Evolutionary conservation across 2,797 vertebrate species (phyloP), one percentile per base, ranked within the genome.

Genomic region (Selene dorsalis): DNA sequence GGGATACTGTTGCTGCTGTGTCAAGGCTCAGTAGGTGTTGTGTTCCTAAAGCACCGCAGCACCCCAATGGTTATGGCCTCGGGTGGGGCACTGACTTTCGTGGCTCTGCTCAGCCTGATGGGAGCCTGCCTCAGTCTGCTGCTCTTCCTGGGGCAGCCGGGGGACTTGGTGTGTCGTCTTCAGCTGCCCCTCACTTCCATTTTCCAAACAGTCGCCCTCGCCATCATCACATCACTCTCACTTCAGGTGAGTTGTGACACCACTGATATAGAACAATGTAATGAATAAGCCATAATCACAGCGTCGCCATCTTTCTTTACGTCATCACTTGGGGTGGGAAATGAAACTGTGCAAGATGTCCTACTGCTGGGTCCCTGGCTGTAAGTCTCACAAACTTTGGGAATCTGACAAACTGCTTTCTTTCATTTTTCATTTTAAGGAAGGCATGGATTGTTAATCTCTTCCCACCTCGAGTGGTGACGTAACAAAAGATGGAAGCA

Each of bases 91-190:
- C 73, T 93, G 77, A 86, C 86, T 82, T 91, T 92, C 69, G 68
- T 96, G 0, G 88, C 90, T 56, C 83, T 99, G 80, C 38, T 93
- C 0, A 69, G 91, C 6, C 93, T 98, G 71, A 67, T 60, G 41
- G 93, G 94, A 71, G 88, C 92, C 70, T 94, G 93, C 62, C 77
- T 95, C 50, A 94, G 96, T 22, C 84, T 93, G 57, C 73, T 95
- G 18, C 93, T 98, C 55, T 94, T 95, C 39, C 80, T 97, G 0
- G 96, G 96, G 6, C 76, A 74, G 78, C 97, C 96, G 0, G 73
- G 80, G 0, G 26, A 92, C 0, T 0, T 39, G 6, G 75, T 91
- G 20, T 99, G 98, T 60, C 55, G 18, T 3, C 55, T 92, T 16
- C 96, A 97, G 91, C 90, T 96, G 79, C 93, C 95, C 0, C 92